Percentiles rank a stretch among this genome's conserved stretches.
Conservation (phyloP, 2,888 invertebrate species). For the Yponomeuta cagnagella region DNA sequence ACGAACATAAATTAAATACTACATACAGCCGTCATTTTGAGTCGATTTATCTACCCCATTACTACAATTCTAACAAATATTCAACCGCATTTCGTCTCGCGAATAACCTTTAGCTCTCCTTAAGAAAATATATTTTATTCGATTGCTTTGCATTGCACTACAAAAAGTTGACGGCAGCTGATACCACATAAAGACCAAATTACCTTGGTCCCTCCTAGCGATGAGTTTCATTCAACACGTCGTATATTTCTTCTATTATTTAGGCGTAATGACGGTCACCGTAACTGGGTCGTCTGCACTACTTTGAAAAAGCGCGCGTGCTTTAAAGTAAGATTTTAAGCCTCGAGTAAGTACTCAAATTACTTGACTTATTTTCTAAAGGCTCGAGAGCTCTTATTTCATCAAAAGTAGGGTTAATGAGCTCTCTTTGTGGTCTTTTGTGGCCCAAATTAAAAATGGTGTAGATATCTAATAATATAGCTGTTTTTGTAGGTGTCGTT, state of each 20-base stretch:
- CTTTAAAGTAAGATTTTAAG: background rate
- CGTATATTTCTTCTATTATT: background rate
- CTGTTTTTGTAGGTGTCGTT: background rate
- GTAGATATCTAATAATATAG: background rate
- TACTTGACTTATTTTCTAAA: conserved; percentile 3
- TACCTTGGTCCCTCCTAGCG: background rate
- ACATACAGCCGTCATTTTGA: background rate
- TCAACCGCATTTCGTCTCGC: conserved; percentile 1
- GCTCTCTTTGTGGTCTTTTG: background rate
- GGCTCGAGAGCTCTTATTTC: background rate
- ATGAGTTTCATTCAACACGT: background rate
- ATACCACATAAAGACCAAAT: background rate
- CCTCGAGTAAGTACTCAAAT: background rate
- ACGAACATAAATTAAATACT: no score
- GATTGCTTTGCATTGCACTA: background rate
- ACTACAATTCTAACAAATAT: background rate
- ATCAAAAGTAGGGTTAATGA: conserved; percentile 1
- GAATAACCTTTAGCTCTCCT: background rate
- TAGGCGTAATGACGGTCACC: background rate
- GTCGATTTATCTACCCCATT: background rate
- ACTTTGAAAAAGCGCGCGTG: background rate
- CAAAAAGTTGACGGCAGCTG: background rate
- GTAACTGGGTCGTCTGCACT: background rate
- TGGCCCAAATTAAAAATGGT: background rate
- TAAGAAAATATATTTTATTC: background rate